Base-by-base conservation (phyloP, 2,797 vertebrate genomes). In the Chiloscyllium punctatum region DNA sequence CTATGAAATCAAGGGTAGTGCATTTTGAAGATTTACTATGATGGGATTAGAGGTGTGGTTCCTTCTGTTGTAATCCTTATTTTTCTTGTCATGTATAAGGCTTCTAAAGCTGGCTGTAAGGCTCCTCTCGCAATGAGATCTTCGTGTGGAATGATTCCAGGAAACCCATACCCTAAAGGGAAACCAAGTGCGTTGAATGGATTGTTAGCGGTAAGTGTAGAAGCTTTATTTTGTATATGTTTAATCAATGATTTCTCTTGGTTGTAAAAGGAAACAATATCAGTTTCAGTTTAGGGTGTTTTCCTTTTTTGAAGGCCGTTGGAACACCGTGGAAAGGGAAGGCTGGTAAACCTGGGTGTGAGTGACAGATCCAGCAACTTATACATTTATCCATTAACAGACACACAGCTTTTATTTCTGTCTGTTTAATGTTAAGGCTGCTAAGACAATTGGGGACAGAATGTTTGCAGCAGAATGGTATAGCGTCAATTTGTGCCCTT, bases 71-170 rank as follows among this genome's bases (percentile, higher is more conserved):
- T 51, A 71, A 13, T 68, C n/a, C 11, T 87, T 13, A 72, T 95
- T 69, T 66, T 88, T 95, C 21, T 7, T 51, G 33, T 96, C 97
- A 91, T 77, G 96, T 96, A 96, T 13, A 90, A 99, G 99, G 99
- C 99, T 96, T 98, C 98, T 96, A 99, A 99, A 96, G 98, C 98
- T 1, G 99, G 99, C 95, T 99, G 99, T 97, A 99, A 99, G 97
- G 99, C 99, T 96, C 99, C 99, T 95, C 98, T 99, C 96, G 99
- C 99, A 84, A 99, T 99, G 99, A 99, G 99, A 96, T 99, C 99
- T 77, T 99, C 99, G 4, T 99, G 99, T 97, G 99, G 99, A 96
- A 99, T 99, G 96, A 99, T 99, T 96, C 99, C 99, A 96, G 99
- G 99, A 96, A 99, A 99, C 96, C 99, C 99, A 30, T 99, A 99